Evolutionary conservation across 2,888 invertebrate genomes (phyloP).

Genomic region (Rhopalosiphum nymphaeae): DNA sequence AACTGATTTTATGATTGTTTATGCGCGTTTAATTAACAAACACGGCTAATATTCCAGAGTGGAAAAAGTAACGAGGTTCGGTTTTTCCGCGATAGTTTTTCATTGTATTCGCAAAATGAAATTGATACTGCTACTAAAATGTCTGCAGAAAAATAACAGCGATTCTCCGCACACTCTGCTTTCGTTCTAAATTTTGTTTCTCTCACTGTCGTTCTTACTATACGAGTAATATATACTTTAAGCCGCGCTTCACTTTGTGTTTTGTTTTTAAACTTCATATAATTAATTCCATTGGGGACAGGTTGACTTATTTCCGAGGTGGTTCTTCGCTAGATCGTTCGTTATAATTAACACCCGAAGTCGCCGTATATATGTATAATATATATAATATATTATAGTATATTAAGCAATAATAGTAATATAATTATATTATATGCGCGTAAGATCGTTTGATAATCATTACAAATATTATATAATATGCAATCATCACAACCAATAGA

Average conservation of each 20-base stretch:
- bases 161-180: background rate
- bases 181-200: background rate
- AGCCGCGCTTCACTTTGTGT: background rate
- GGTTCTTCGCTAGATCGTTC: background rate
- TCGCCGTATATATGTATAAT: background rate
- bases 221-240: background rate
- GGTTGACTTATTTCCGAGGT: conserved; percentile 3
- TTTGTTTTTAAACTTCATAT: conserved; percentile 8
- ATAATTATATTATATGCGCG: background rate
- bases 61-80: background rate
- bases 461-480: background rate
- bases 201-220: background rate
- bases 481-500: background rate
- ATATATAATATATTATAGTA: background rate
- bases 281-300: conserved; percentile 30
- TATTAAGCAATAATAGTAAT: background rate
- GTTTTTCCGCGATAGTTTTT: conserved; percentile 10
- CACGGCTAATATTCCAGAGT: background rate
- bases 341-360: background rate
- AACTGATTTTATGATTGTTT: background rate
- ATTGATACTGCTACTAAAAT: background rate
- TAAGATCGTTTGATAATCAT: background rate
- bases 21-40: background rate
- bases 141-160: background rate
- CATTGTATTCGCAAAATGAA: background rate